Evolutionary conservation across 2,888 invertebrate genomes (phyloP).

Genomic region (Agrilus mali): DNA sequence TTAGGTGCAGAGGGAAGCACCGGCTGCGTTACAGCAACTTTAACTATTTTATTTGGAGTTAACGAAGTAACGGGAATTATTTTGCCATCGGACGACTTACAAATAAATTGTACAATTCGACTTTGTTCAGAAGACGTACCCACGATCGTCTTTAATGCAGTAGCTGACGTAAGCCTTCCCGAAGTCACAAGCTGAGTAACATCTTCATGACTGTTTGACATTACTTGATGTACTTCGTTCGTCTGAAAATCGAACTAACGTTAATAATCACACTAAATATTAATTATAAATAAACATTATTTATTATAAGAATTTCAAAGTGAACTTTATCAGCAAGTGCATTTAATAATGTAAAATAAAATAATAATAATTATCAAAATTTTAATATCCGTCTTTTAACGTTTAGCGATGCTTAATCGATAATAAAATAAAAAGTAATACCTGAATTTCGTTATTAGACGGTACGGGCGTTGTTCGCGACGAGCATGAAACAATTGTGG

Average conservation of each 20-base stretch:
- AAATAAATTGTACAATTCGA: conserved; percentile 45
- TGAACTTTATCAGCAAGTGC: too few species aligned
- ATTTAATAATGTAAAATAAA: too few species aligned
- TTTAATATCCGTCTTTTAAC: too few species aligned
- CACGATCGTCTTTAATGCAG: conserved; percentile 17
- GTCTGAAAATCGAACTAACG: too few species aligned
- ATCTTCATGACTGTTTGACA: not conserved
- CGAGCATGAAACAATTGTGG: conserved; percentile 6
- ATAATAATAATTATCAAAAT: too few species aligned
- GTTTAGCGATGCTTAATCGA: too few species aligned
- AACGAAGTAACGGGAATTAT: conserved; percentile 42
- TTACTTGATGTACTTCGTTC: too few species aligned
- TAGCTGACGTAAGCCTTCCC: conserved; percentile 14
- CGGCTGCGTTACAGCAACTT: conserved; percentile 25
- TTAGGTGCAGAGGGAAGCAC: conserved; percentile 15
- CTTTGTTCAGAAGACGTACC: conserved; percentile 22
- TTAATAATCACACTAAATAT: too few species aligned
- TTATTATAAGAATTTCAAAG: too few species aligned
- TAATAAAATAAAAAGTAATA: conserved; percentile 2
- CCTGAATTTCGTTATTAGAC: not conserved
- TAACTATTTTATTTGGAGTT: conserved; percentile 42
- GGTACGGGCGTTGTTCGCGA: conserved; percentile 5
- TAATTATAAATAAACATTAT: too few species aligned
- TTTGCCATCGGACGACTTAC: conserved; percentile 49
- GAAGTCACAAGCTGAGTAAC: not conserved